Percentiles rank a stretch among this genome's conserved stretches.
phyloP scores from a whole-genome alignment of 1,140 invertebrate genomes.

The Scaptomyza hsui region DNA sequence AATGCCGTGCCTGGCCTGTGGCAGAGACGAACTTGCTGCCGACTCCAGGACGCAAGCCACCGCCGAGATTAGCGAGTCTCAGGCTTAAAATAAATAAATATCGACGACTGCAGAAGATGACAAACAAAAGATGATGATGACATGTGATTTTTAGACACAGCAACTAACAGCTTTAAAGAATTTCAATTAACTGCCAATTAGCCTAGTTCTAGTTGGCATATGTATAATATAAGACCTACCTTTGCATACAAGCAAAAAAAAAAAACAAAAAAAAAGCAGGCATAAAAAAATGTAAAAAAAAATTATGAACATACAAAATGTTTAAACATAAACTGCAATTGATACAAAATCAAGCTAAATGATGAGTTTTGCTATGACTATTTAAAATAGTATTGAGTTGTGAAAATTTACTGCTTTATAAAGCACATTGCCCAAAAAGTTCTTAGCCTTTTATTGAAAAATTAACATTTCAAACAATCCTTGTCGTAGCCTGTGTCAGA shows the following conservation, averaged over 20 bases:
- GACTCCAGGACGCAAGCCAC: conserved; percentile 83
- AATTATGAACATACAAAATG: conserved; percentile 18
- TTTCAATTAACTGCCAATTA: conserved; percentile 22
- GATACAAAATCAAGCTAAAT: conserved; percentile 66
- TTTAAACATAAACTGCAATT: conserved; percentile 63
- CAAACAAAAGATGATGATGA: conserved; percentile 6
- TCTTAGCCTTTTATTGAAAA: conserved; percentile 60
- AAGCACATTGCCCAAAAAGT: conserved; percentile 54
- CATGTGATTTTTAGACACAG: conserved; percentile 29
- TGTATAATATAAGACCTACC: neutral
- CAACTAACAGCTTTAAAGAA: conserved; percentile 63
- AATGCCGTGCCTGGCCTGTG: conserved; percentile 85
- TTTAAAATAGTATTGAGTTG: neutral
- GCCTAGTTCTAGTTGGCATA: neutral
- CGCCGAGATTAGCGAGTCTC: conserved; percentile 77
- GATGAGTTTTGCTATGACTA: neutral
- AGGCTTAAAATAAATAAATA: conserved; percentile 55
- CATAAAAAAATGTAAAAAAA: conserved; percentile 63
- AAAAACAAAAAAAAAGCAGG: conserved; percentile 60
- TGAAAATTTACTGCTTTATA: conserved; percentile 43
- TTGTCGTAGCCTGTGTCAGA: conserved; percentile 15
- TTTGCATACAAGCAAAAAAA: conserved; percentile 64
- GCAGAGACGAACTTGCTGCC: conserved; percentile 85
- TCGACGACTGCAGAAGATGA: conserved; percentile 70
- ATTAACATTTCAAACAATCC: conserved; percentile 72